phyloP scores from a whole-genome alignment of 2,113 vertebrate species.

The Furnarius figulus region DNA sequence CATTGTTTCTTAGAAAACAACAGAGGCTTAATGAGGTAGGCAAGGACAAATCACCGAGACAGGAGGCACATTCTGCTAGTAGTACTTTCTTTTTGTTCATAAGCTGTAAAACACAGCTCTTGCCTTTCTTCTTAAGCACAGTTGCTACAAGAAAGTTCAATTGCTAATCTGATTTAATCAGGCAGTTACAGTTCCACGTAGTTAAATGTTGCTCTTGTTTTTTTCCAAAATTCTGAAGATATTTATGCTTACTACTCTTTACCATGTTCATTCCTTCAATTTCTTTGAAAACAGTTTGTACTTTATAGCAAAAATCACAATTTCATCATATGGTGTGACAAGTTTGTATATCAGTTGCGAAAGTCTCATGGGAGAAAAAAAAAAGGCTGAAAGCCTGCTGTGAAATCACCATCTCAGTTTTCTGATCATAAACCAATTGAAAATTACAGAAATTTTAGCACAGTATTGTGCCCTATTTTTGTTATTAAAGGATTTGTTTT shows the following conservation, averaged over 20 bases:
- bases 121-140: neutral
- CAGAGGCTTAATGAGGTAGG: neutral
- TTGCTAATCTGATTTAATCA: neutral
- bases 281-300: neutral
- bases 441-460: neutral
- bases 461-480: neutral
- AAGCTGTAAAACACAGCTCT: neutral
- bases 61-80: neutral
- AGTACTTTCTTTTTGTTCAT: neutral
- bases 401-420: neutral
- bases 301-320: neutral
- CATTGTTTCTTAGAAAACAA: neutral
- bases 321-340: neutral
- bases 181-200: neutral
- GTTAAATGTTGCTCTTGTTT: neutral
- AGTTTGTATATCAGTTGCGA: neutral
- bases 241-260: neutral
- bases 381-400: neutral
- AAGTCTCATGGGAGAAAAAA: neutral
- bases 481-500: neutral
- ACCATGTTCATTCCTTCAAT: fast-evolving
- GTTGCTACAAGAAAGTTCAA: neutral
- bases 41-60: neutral
- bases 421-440: neutral
- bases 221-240: neutral